Conservation (phyloP, 2,888 invertebrate genomes). For the Frankliniella intonsa region DNA sequence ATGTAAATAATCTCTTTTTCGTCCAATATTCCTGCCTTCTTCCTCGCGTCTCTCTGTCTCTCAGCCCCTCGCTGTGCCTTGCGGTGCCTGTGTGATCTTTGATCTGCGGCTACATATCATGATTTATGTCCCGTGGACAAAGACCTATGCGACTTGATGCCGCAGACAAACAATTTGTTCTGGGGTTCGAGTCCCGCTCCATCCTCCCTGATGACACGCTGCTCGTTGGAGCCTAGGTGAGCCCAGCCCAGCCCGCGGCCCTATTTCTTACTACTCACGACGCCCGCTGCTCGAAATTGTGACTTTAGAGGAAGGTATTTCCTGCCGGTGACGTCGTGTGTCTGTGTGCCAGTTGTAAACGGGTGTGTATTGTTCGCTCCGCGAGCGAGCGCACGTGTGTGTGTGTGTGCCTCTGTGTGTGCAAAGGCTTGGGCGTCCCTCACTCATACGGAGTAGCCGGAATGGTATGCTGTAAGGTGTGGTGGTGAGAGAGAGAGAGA, state of each 20-base stretch:
- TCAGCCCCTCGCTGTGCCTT: too few species aligned
- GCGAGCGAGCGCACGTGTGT: neutral
- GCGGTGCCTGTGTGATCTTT: too few species aligned
- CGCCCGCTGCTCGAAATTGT: neutral
- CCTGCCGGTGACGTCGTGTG: constrained; percentile 9
- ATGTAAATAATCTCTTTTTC: too few species aligned
- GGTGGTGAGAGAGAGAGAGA: neutral
- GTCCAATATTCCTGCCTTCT: too few species aligned
- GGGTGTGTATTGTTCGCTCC: neutral
- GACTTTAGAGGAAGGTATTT: constrained; percentile 1
- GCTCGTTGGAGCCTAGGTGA: neutral
- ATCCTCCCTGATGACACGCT: neutral
- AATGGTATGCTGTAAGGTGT: constrained; percentile 14
- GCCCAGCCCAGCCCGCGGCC: neutral
- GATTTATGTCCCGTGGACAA: neutral
- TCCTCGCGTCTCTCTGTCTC: too few species aligned
- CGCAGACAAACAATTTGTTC: neutral
- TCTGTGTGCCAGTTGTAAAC: neutral
- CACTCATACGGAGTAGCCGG: constrained; percentile 2
- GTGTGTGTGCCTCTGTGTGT: neutral
- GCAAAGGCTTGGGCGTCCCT: neutral
- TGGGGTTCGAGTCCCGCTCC: neutral
- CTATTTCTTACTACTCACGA: neutral
- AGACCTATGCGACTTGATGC: neutral
- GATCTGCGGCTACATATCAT: neutral